Evolutionary conservation across 1,140 invertebrate species (phyloP), one percentile per base, ranked within the genome.

Genomic region (Drosophila littoralis): DNA sequence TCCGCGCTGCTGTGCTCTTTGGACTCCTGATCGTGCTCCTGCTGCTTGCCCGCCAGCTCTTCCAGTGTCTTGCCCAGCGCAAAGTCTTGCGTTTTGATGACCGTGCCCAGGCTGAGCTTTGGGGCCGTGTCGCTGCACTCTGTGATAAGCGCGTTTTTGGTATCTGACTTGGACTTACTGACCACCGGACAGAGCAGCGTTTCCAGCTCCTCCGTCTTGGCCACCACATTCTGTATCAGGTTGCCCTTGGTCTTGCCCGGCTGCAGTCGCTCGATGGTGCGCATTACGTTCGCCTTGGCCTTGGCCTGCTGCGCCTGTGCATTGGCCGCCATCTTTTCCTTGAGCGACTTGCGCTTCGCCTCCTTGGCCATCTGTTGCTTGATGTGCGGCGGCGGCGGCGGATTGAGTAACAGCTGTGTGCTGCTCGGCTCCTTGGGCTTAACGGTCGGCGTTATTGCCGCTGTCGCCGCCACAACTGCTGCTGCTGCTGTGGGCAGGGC

Each of bases 191-290:
- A 71, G 5, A 33, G n/a, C 35, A 46, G 10, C 0, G 76, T 45
- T 73, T 93, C 91, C 48, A 92, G 58, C 54, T 92, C 74, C 9
- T 90, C 81, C 15, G 88, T 70, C 77, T 94, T 93, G 65, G 93
- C 88, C 72, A 94, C 90, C 72, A 94, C 93, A 67, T 93, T 94
- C 61, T 93, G 92, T 13, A 97, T 93, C n/a, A 97, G 93, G 93
- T 97, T 97, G 1, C 96, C 96, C 93, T 97, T 97, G 75, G 96
- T 95, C 93, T 97, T 97, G 5, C 96, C 96, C 7, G 96, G 96
- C 80, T 97, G 96, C 22, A 97, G 91, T 46, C 96, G 93, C 67
- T 97, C 96, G 63, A 97, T 97, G 1, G 96, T 97, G 70, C 96
- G 93, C 91, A 97, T 96, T 55, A 96, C 93, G 92, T 97, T 96